These are phyloP conservation scores for Nephrotoma appendiculata DNA, from an alignment of 2,888 invertebrate species.

Conservation along the genomic window DNA sequence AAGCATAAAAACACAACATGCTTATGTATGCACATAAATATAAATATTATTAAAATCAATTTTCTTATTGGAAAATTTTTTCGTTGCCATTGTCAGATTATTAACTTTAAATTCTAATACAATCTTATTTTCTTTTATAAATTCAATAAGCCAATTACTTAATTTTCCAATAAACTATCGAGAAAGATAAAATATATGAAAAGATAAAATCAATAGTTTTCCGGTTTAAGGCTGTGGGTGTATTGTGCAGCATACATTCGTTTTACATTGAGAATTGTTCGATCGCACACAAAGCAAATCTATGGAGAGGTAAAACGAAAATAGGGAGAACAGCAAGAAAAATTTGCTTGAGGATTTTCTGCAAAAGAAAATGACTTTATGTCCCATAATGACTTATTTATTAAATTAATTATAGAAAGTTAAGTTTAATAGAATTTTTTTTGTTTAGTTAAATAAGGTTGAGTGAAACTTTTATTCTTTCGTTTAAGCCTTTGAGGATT, in stretches of 20 bases:
- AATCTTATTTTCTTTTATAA: not conserved
- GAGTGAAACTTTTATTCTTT: not conserved
- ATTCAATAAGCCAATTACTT: not conserved
- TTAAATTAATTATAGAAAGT: not conserved
- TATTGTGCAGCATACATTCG: not conserved
- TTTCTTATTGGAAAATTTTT: not conserved
- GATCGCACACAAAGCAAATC: not conserved
- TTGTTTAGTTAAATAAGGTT: not conserved
- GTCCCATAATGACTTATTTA: not conserved
- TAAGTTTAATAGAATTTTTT: not conserved
- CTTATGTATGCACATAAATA: not conserved
- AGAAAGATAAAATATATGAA: not conserved
- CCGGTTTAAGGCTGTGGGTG: not conserved
- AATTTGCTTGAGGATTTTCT: not conserved
- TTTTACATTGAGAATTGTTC: not conserved
- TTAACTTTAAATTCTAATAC: not conserved
- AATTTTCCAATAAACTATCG: not conserved
- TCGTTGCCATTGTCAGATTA: not conserved
- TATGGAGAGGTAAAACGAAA: not conserved
- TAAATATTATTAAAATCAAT: not conserved
- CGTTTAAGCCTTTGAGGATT: not conserved
- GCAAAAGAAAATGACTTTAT: not conserved
- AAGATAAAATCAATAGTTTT: not conserved
- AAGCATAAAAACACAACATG: too few relatives aligned
- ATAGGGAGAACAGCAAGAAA: too few relatives aligned